phyloP scores from a whole-genome alignment of 1,140 invertebrate genomes.

The Penaeus vannamei region DNA sequence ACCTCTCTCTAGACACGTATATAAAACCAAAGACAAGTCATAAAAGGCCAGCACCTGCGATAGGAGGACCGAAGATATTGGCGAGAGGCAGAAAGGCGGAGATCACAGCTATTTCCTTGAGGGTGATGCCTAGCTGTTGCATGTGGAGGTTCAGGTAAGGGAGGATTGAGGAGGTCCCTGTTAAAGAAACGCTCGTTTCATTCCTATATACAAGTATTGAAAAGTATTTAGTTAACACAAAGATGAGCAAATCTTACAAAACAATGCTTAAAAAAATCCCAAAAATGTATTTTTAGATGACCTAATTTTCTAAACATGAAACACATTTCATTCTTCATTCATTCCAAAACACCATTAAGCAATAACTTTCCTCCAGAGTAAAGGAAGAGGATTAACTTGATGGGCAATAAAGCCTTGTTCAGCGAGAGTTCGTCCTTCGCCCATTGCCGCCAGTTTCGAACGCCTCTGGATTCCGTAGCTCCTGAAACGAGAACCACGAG shows the following conservation, averaged over 20 bases:
- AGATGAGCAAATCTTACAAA: no score
- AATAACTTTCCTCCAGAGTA: conserved; percentile 80
- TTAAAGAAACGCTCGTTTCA: neutral
- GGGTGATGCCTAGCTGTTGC: conserved; percentile 85
- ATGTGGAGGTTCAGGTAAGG: conserved; percentile 90
- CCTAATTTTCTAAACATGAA: neutral
- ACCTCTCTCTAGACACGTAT: no score
- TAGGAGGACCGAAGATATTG: conserved; percentile 83
- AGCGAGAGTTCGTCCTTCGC: conserved; percentile 50
- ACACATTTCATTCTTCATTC: neutral
- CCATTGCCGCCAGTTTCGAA: neutral
- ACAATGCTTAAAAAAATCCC: no score
- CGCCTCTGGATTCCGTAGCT: no score
- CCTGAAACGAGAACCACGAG: no score
- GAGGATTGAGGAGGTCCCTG: conserved; percentile 83
- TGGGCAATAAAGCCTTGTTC: conserved; percentile 71
- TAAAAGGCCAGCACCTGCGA: conserved; percentile 77
- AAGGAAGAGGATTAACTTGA: conserved; percentile 85
- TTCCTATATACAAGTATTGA: neutral
- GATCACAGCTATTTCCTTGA: conserved; percentile 89
- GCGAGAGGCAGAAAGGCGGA: conserved; percentile 85
- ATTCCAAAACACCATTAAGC: neutral
- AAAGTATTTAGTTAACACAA: neutral
- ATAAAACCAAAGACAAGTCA: no score
- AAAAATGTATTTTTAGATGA: neutral